Evolutionary conservation across 2,797 vertebrate species (phyloP), one percentile per base, ranked within the genome.

Genomic region (Buphagus erythrorhynchus): DNA sequence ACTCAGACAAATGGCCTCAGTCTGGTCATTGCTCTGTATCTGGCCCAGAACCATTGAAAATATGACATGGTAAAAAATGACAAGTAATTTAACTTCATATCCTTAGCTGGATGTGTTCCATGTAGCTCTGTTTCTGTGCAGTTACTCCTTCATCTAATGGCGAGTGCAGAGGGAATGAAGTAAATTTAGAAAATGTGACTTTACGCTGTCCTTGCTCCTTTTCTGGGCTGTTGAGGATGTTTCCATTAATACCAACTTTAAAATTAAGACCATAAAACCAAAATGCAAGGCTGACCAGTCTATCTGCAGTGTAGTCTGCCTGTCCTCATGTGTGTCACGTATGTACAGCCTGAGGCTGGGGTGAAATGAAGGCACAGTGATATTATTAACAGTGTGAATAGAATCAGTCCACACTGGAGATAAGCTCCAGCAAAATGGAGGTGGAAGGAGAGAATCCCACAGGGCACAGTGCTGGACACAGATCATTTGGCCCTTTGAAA

Each of bases 261-360:
- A 92, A 87, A 69, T 33, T 13, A 58, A 22, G n/a, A 42, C 51
- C 28, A 11, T 66, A 49, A 78, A 81, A 19, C 6, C 5, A 26
- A 65, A 67, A 6, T 3, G 2, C 16, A 59, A 20, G 65, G 33
- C 49, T n/a, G 46, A 51, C 35, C 28, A 17, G 20, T 38, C 1
- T 24, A 5, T 54, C 19, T 93, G 38, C 42, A 72, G 8, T 54
- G 68, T 29, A 21, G 14, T 18, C 54, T 91, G 22, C 31, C 45
- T 79, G 21, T 68, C 24, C 19, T 83, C 3, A 2, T 36, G 24
- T 2, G 2, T 35, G 43, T 49, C n/a, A 35, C 0, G 0, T 16
- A 22, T 5, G 14, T 20, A 10, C 36, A 45, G 38, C 29, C 69
- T 31, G 22, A 36, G 21, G 9, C 79, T 66, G 33, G n/a, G 6